Evolutionary conservation across 2,797 vertebrate species (phyloP), one percentile per base, ranked within the genome.

Genomic region (Poecilia picta): DNA sequence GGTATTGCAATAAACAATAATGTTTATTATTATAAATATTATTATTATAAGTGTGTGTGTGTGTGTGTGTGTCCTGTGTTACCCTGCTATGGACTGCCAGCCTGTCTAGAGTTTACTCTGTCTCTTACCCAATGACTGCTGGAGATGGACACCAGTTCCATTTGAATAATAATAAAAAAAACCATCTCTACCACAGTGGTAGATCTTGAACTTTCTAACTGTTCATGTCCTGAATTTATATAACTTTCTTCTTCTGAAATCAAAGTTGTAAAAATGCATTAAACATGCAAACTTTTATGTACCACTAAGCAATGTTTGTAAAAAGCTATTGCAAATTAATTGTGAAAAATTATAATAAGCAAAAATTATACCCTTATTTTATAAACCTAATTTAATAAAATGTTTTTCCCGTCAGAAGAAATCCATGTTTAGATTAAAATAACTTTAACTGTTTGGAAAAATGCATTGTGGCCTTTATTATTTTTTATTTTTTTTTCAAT

Each of bases 401-500:
- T n/a, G 11, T 2, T 15, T 70, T 11, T 41, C 39, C 23, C 66
- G 46, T 46, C 46, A 43, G 28, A 23, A 25, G 36, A 46, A 49
- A 46, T 55, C 16, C 10, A 62, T 28, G 62, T 57, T 33, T 75
- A 53, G 12, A 12, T 33, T 53, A 20, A 25, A 57, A 25, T 68
- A 41, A 31, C 31, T 73, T 77, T 78, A 73, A 81, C 71, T 64
- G 33, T 75, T 51, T 85, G 83, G 62, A 59, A 62, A 49, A 49
- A 81, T 31, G 11, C 41, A 16, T 36, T 51, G 78, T 47, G 18
- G 53, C 10, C 45, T 77, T 36, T 36, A 16, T n/a, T n/a, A n/a
- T n/a, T 78, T 83, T 76, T 83, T 76, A 82, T 75, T 16, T 20
- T 20, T 51, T 83, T 82, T 83, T 75, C 75, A 79, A 75, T 88